phyloP scores from a whole-genome alignment of 2,797 vertebrate genomes.

The Channallabes apus region DNA sequence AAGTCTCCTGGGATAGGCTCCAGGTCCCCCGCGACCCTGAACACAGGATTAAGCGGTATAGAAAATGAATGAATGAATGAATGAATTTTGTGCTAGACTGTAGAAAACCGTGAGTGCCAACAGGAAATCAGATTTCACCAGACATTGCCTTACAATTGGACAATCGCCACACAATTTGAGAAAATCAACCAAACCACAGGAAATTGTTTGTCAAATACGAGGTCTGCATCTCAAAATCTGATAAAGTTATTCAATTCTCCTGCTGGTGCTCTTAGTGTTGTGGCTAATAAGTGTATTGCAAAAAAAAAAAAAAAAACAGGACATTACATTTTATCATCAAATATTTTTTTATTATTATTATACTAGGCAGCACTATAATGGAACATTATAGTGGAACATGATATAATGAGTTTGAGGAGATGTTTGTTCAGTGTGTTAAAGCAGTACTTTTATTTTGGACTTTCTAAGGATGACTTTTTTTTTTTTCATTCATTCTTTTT shows the following conservation, averaged over 20 bases:
- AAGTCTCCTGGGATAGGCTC: too few species aligned
- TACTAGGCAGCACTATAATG: background rate
- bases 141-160: background rate
- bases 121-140: background rate
- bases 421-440: background rate
- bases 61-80: too few species aligned
- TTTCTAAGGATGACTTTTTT: background rate
- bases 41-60: too few species aligned
- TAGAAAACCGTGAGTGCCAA: too few species aligned
- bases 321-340: background rate
- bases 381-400: too few species aligned
- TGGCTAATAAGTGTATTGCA: too few species aligned
- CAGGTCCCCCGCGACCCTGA: too few species aligned
- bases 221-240: background rate
- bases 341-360: background rate
- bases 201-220: background rate
- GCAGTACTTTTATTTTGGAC: too few species aligned
- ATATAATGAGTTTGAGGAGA: background rate
- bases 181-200: background rate
- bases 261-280: too few species aligned
- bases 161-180: background rate
- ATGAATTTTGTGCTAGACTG: too few species aligned
- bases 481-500: too few species aligned
- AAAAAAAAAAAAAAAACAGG: background rate
- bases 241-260: too few species aligned